These are phyloP conservation scores for Glaucomys volans DNA, from an alignment of 2,113 vertebrate species.

Conservation along the genomic window DNA sequence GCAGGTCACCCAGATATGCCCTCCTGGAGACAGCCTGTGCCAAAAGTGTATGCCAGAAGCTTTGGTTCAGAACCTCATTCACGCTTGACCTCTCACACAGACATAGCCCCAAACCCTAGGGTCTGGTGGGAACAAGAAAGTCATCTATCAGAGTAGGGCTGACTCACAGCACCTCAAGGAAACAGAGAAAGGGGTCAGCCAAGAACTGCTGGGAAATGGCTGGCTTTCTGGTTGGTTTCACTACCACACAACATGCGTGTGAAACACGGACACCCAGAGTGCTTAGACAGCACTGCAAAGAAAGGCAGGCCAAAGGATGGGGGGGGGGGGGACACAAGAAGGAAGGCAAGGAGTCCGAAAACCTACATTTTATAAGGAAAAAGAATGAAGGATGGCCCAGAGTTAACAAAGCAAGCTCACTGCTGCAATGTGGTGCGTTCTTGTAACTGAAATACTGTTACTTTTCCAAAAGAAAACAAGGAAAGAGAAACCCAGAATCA, in stretches of 20 bases:
- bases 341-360: neutral
- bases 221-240: neutral
- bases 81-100: neutral
- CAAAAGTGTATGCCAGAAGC: neutral
- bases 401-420: neutral
- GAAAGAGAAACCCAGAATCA: neutral
- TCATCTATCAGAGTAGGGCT: neutral
- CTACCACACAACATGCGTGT: neutral
- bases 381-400: neutral
- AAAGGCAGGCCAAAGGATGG: rapidly evolving
- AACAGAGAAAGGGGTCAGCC: neutral
- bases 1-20: neutral
- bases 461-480: conserved; percentile 27
- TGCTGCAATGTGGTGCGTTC: neutral
- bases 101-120: neutral
- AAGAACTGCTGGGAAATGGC: neutral
- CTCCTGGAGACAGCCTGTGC: neutral
- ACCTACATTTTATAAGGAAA: neutral
- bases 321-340: rapidly evolving
- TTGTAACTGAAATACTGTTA: neutral
- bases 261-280: neutral
- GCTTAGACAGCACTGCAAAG: neutral
- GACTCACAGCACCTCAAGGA: neutral
- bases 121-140: neutral
- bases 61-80: neutral